These are phyloP conservation scores for Malurus splendens DNA, from an alignment of 2,797 vertebrate species.

Conservation along the genomic window DNA sequence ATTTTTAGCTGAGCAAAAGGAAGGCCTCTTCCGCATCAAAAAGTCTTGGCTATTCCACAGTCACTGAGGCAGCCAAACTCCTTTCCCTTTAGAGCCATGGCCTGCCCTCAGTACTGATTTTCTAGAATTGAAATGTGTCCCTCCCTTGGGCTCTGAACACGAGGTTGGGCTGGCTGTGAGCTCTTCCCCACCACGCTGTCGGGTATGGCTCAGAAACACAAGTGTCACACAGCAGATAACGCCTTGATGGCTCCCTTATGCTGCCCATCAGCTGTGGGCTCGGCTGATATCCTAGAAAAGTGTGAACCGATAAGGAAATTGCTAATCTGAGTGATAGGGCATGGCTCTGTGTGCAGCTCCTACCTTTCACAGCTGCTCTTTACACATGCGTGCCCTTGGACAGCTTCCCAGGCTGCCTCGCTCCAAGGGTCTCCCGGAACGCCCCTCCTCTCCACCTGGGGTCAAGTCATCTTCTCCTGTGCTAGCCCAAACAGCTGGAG, in stretches of 20 bases:
- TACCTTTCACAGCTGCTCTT: slow-evolving; percentile 5
- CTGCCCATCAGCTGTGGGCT: not conserved
- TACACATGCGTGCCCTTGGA: slow-evolving; percentile 25
- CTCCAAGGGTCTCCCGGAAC: not conserved
- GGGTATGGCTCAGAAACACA: not conserved
- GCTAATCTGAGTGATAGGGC: not conserved
- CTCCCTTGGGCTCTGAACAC: not conserved
- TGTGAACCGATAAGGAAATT: slow-evolving; percentile 14
- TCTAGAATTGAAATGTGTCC: not conserved
- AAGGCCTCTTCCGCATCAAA: not conserved
- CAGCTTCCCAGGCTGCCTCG: slow-evolving; percentile 19
- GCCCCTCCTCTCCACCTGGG: not conserved
- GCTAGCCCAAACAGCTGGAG: slow-evolving; percentile 35
- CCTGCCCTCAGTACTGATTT: not conserved
- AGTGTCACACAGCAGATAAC: not conserved
- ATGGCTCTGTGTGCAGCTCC: not conserved
- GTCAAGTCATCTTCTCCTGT: not conserved
- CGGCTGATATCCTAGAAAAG: not conserved
- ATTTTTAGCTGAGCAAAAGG: not conserved
- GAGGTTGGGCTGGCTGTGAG: not conserved
- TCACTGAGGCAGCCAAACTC: accelerated
- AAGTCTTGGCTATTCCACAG: not conserved
- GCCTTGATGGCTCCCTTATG: not conserved
- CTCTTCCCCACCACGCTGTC: accelerated
- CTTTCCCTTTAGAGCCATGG: not conserved